phyloP scores from a whole-genome alignment of 2,888 invertebrate species.

The Leuctra nigra region DNA sequence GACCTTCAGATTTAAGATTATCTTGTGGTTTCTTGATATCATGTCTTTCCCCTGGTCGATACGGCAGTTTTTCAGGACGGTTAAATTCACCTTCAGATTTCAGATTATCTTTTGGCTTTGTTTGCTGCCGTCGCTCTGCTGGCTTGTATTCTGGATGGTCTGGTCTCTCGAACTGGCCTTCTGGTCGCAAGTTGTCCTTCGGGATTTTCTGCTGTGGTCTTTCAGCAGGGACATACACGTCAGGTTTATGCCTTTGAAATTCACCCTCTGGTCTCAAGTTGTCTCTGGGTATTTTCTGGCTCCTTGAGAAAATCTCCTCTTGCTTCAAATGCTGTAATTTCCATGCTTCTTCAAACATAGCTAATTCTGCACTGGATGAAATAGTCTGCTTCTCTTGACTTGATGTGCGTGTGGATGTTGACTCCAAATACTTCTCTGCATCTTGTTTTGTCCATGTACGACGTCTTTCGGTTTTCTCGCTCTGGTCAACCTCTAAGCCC shows the following conservation, averaged over 20 bases:
- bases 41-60: conserved; percentile 42
- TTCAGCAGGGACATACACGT: conserved; percentile 53
- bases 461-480: conserved; percentile 53
- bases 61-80: conserved; percentile 44
- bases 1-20: conserved; percentile 26
- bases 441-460: conserved; percentile 68
- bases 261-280: conserved; percentile 50
- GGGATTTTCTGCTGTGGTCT: conserved; percentile 52
- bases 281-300: conserved; percentile 45
- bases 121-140: conserved; percentile 36
- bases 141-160: too few relatives aligned
- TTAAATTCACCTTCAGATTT: conserved; percentile 48
- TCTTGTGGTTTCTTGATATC: conserved; percentile 47
- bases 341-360: conserved; percentile 46
- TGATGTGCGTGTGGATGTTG: conserved; percentile 41
- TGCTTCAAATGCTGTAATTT: conserved; percentile 41
- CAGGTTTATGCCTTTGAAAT: conserved; percentile 44
- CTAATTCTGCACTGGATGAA: too few relatives aligned
- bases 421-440: conserved; percentile 55
- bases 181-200: conserved; percentile 46
- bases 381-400: conserved; percentile 20
- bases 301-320: too few relatives aligned
- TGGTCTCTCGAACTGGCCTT: conserved; percentile 41
- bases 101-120: conserved; percentile 42
- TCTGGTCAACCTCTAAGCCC: too few relatives aligned